These are phyloP conservation scores for Triplophysa dalaica DNA, from an alignment of 2,113 vertebrate genomes.

Conservation along the genomic window DNA sequence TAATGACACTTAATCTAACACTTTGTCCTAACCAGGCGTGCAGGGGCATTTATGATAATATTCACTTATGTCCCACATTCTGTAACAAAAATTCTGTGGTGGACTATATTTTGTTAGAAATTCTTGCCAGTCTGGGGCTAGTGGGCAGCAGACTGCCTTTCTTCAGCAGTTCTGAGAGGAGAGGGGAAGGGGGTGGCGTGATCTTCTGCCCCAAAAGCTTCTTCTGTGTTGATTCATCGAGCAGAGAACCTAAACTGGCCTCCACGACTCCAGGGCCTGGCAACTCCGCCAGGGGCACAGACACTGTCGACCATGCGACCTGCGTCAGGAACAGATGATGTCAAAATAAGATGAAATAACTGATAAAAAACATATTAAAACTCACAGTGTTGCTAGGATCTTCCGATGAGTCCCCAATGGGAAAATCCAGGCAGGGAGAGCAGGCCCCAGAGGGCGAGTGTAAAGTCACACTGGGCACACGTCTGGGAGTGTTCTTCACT, in stretches of 20 bases:
- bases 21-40: no score
- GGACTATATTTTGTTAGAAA: neutral
- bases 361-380: constrained; percentile 52
- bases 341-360: constrained; percentile 57
- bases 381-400: constrained; percentile 74
- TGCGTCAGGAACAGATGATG: constrained; percentile 71
- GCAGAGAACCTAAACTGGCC: constrained; percentile 81
- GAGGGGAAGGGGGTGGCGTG: constrained; percentile 92
- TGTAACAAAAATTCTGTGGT: neutral
- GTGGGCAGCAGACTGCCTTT: constrained; percentile 93
- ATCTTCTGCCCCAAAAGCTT: constrained; percentile 90
- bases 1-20: no score
- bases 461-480: constrained; percentile 79
- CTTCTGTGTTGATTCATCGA: constrained; percentile 92
- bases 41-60: no score
- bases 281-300: constrained; percentile 79
- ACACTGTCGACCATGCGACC: constrained; percentile 80
- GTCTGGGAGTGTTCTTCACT: constrained; percentile 85
- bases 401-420: constrained; percentile 80
- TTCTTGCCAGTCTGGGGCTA: constrained; percentile 91
- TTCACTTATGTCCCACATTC: no score
- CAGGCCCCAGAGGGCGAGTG: constrained; percentile 82
- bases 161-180: constrained; percentile 96
- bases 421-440: constrained; percentile 85
- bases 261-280: constrained; percentile 82